These are phyloP conservation scores for Festucalex cinctus DNA, from an alignment of 2,113 vertebrate species.

Conservation along the genomic window DNA sequence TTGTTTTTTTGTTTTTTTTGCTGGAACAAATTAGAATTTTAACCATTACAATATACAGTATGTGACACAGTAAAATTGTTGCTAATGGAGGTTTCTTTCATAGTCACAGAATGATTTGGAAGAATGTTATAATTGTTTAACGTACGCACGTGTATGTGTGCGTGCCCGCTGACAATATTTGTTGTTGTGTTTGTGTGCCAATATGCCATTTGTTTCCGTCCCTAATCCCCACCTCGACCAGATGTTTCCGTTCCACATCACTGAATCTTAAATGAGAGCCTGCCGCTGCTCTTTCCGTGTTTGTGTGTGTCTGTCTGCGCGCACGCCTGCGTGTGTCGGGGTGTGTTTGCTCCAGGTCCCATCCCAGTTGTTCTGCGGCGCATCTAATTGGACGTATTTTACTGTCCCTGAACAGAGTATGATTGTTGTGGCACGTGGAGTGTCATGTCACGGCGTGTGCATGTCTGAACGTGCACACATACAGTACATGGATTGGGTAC, in stretches of 20 bases:
- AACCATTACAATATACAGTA: no score
- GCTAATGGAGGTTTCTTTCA: no score
- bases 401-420: slow-evolving; percentile 43
- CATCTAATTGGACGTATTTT: slow-evolving; percentile 65
- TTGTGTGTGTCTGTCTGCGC: slow-evolving; percentile 3
- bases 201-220: slow-evolving; percentile 43
- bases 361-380: slow-evolving; percentile 51
- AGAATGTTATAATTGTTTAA: neutral
- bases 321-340: slow-evolving; percentile 16
- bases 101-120: no score
- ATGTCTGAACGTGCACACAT: neutral
- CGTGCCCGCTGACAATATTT: slow-evolving; percentile 10
- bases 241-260: slow-evolving; percentile 63
- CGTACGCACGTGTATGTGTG: neutral
- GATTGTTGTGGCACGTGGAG: slow-evolving; percentile 18
- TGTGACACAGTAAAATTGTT: no score
- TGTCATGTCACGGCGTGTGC: neutral
- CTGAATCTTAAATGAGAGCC: slow-evolving; percentile 58
- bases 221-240: slow-evolving; percentile 52
- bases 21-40: no score
- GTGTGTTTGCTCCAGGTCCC: slow-evolving; percentile 48
- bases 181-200: slow-evolving; percentile 20
- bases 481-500: neutral
- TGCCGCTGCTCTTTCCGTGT: slow-evolving; percentile 30
- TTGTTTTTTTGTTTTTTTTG: no score